Evolutionary conservation across 2,797 vertebrate species (phyloP).

Genomic region (Morus bassanus): DNA sequence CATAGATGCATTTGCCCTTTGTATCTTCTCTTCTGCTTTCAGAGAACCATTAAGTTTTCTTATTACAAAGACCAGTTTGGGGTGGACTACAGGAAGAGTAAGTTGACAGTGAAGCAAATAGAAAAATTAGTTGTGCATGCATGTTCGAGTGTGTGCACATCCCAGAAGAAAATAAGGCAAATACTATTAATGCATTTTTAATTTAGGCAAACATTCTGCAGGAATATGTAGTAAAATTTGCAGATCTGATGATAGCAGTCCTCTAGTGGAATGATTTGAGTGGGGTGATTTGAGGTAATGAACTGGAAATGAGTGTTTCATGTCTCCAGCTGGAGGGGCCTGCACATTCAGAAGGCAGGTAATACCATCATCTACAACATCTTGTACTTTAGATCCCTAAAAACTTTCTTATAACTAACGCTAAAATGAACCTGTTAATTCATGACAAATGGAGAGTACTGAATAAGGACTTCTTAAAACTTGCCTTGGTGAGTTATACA

Average conservation of each 20-base stretch:
- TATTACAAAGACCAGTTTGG: neutral
- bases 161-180: neutral
- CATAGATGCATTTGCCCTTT: neutral
- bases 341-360: neutral
- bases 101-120: neutral
- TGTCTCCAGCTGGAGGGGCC: neutral
- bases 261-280: neutral
- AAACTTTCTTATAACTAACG: neutral
- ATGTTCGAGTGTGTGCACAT: neutral
- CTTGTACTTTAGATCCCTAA: neutral
- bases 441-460: neutral
- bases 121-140: neutral
- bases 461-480: constrained; percentile 26
- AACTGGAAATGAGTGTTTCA: neutral
- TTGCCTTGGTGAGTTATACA: neutral
- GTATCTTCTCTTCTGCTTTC: neutral
- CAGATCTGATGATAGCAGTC: neutral
- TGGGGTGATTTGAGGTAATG: neutral
- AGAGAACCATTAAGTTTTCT: neutral
- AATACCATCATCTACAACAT: neutral
- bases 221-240: constrained; percentile 42
- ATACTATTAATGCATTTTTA: neutral
- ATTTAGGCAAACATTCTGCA: constrained; percentile 34
- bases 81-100: neutral
- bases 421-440: constrained; percentile 7